Evolutionary conservation across 2,888 invertebrate species (phyloP).

Genomic region (Phalera bucephala): DNA sequence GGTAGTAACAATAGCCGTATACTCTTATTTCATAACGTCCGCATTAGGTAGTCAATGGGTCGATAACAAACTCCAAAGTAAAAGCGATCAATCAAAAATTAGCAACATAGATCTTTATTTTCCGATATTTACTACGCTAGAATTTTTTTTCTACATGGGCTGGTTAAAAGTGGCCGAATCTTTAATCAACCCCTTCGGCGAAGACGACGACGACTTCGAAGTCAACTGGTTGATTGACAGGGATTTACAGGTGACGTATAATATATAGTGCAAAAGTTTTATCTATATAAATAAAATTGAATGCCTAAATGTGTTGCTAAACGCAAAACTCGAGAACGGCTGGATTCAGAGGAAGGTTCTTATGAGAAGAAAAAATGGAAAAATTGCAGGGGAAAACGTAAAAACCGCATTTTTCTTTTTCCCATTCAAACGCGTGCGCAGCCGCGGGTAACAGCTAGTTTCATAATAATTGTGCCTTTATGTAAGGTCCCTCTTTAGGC

Average conservation of each 20-base stretch:
- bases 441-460: no score
- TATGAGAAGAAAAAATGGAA: no score
- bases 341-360: no score
- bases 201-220: constrained; percentile 96
- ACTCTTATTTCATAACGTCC: constrained; percentile 94
- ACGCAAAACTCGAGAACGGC: no score
- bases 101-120: constrained; percentile 93
- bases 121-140: constrained; percentile 94
- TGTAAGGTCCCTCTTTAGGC: no score
- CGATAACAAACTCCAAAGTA: constrained; percentile 75
- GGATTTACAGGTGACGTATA: constrained; percentile 87
- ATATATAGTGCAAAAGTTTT: no score
- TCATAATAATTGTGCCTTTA: no score
- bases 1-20: constrained; percentile 96
- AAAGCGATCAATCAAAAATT: constrained; percentile 51
- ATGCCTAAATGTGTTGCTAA: no score
- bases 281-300: no score
- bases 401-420: no score
- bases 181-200: constrained; percentile 95
- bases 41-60: constrained; percentile 96
- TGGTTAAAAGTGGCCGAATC: constrained; percentile 97
- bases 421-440: no score
- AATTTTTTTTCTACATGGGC: constrained; percentile 94
- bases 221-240: constrained; percentile 97
- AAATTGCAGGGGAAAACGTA: no score